Base-by-base conservation (phyloP, 2,888 invertebrate species). In the Xestia xanthographa region DNA sequence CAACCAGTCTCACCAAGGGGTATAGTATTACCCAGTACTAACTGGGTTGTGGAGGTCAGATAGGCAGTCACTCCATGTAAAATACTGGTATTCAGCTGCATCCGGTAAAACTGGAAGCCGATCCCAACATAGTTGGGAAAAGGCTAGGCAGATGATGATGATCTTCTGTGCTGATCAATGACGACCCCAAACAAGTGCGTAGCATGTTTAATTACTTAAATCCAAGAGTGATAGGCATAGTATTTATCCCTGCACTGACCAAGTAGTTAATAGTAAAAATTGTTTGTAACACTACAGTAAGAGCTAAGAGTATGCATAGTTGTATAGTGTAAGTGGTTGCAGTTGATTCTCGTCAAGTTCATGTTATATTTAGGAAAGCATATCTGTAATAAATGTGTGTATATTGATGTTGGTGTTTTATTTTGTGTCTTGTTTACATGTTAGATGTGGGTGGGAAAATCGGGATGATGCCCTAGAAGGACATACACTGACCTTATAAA, bases 321-420 rank as follows among this genome's bases (percentile, higher is more conserved):
- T 92, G 91, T 92, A 92, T 94, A 93, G 92, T 85, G 85, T 93
- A 93, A 93, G 92, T 90, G 91, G 93, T 94, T 95, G 93, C 90
- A 93, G 93, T 95, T 95, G 95, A 95, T 88, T 95, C 93, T 92
- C 86, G 93, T 95, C 94, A 89, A 92, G 92, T 93, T 93, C 92
- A 93, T 94, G 94, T 96, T 95, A 90, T 94, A 93, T 94, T 92
- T 95, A 96, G 94, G 91, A 95, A 91, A 92, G 94, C 95, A 95
- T 96, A 96, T 96, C 95, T 95, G 94, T 95, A 96, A 94, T 96
- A 96, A 96, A 96, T 95, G 96, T 95, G 96, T 96, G 96, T 95
- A 95, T 94, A 95, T 95, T 95, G 92, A 93, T 77, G 22, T 60
- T 17, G 4, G 3, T 41, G 70, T 67, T 77, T 83, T 83, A 73